Evolutionary conservation across 1,140 invertebrate genomes (phyloP), one percentile per base, ranked within the genome.

Genomic region (Octopus bimaculoides): DNA sequence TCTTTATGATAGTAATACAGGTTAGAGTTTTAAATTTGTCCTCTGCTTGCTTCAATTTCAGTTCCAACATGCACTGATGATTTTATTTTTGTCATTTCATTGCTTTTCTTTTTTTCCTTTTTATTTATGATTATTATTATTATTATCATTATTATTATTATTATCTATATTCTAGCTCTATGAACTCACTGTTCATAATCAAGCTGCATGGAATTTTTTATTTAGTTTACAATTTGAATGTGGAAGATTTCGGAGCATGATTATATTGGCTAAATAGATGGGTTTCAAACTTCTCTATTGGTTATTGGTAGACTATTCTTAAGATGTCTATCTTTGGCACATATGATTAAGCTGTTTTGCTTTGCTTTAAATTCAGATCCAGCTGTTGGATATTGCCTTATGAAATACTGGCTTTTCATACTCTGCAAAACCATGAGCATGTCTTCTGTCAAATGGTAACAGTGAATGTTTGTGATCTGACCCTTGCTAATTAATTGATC

Each of bases 1-100:
- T 90, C 93, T 99, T 80, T 98, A 97, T 91, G 98, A 99, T 92
- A 89, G 87, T 84, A 87, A 87, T 81, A 90, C 89, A 88, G 89
- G 89, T 90, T 86, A 88, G 87, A 83, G 81, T 69, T 78, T 75
- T 76, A 80, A 80, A 80, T 78, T 82, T 77, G 66, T 77, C 77
- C 73, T 80, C 81, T 80, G 20, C 73, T 78, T 79, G 80, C 56
- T 74, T 71, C 20, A 71, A 26, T 80, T 79, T 54, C 52, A 73
- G 78, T 81, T 54, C 78, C 78, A 78, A 78, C 78, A 75, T 56
- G 54, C 75, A 26, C 56, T 79, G 75, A 77, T 77, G 41, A 73
- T 79, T 79, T 81, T 76, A 61, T 73, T 83, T 82, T 79, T 77
- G 54, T 61, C 54, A 54, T 79, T 9, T 75, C 56, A 6, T 61